Evolutionary conservation across 2,888 invertebrate species (phyloP).

Genomic region (Arctia plantaginis): DNA sequence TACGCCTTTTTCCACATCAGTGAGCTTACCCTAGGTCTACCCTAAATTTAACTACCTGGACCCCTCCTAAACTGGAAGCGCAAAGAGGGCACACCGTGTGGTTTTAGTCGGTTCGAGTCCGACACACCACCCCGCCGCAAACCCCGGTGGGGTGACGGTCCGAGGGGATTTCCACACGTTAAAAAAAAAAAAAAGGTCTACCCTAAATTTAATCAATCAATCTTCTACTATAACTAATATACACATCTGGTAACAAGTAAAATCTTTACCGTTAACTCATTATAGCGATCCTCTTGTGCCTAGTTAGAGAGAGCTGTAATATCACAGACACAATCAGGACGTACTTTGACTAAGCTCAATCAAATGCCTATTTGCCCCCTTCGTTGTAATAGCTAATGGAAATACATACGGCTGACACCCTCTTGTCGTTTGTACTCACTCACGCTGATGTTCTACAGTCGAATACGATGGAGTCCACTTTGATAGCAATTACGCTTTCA

Average conservation of each 20-base stretch:
- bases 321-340: not conserved
- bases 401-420: not conserved
- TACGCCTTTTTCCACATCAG: constrained; percentile 19
- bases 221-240: not conserved
- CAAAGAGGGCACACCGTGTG: too few relatives aligned
- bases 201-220: constrained; percentile 17
- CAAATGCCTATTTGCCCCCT: not conserved
- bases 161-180: too few relatives aligned
- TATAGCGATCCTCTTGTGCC: not conserved
- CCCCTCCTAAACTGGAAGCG: too few relatives aligned
- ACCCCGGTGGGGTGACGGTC: too few relatives aligned
- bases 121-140: too few relatives aligned
- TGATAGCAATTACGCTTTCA: not conserved
- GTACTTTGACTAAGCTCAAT: not conserved
- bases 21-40: too few relatives aligned
- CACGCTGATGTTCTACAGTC: too few relatives aligned
- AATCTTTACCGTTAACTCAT: not conserved
- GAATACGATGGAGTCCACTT: not conserved
- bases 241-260: not conserved
- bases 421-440: not conserved
- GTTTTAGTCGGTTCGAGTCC: too few relatives aligned
- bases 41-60: too few relatives aligned
- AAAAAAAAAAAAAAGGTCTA: too few relatives aligned
- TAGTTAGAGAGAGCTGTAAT: not conserved
- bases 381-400: not conserved